Conservation (phyloP, 2,113 vertebrate genomes). For the Stercorarius parasiticus region DNA sequence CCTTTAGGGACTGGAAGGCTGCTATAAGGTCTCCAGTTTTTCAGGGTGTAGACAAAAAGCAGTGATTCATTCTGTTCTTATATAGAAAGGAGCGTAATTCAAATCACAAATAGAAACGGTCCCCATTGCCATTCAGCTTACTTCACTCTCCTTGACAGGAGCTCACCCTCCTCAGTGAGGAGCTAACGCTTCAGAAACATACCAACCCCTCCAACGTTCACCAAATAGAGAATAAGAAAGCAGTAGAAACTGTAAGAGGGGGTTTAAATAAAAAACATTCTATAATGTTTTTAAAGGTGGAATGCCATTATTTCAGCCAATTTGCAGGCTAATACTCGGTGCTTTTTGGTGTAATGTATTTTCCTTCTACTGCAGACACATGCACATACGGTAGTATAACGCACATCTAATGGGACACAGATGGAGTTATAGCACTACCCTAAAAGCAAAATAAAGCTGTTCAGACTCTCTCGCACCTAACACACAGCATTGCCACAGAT, state of each 20-base stretch:
- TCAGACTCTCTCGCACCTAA: background rate
- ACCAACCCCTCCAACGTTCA: background rate
- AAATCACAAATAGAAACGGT: background rate
- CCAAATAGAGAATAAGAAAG: background rate
- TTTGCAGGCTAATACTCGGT: background rate
- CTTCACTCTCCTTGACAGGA: background rate
- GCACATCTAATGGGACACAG: background rate
- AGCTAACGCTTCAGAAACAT: background rate
- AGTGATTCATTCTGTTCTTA: background rate
- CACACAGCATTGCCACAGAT: fast-evolving
- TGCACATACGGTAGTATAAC: fast-evolving
- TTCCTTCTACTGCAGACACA: background rate
- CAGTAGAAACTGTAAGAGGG: background rate
- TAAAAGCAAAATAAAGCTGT: background rate
- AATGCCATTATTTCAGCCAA: background rate
- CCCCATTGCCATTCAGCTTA: background rate
- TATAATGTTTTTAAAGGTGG: background rate
- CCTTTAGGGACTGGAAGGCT: no score
- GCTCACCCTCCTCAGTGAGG: background rate
- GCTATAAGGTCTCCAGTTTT: background rate
- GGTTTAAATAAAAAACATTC: background rate
- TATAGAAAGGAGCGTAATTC: background rate
- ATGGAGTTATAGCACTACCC: background rate
- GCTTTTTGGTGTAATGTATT: background rate
- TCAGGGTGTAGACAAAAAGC: background rate